Evolutionary conservation across 2,113 vertebrate genomes (phyloP).

Genomic region (Chinchilla lanigera): DNA sequence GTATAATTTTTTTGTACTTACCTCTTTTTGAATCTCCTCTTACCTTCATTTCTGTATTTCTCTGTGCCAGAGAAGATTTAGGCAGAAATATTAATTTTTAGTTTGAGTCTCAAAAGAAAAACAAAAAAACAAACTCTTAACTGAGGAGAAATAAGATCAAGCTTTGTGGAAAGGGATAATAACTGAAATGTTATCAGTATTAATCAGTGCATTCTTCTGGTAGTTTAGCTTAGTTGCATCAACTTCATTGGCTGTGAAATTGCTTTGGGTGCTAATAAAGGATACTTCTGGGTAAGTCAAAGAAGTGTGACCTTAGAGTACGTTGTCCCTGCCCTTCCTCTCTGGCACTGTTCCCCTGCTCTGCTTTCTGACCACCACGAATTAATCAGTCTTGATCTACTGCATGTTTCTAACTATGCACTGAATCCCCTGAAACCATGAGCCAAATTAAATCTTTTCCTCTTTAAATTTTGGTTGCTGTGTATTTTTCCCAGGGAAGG

Average conservation of each 20-base stretch:
- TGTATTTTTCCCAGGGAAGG: not conserved
- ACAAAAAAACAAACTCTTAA: not conserved
- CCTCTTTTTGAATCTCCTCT: not conserved
- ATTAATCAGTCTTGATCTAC: not conserved
- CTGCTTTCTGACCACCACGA: not conserved
- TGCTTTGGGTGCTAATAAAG: not conserved
- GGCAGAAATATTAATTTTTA: not conserved
- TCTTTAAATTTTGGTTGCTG: not conserved
- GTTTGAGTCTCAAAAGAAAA: not conserved
- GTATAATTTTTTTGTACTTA: not conserved
- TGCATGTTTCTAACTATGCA: not conserved
- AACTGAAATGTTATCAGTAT: not conserved
- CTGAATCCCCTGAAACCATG: not conserved
- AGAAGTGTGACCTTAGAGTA: not conserved
- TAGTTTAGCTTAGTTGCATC: not conserved
- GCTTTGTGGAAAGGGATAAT: not conserved
- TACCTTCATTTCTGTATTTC: not conserved
- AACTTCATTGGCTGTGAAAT: not conserved
- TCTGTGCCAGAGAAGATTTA: not conserved
- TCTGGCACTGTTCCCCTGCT: not conserved
- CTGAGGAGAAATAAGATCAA: not conserved
- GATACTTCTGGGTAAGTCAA: not conserved
- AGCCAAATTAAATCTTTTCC: not conserved
- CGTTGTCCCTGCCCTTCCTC: not conserved
- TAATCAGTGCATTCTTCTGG: not conserved